Evolutionary conservation across 2,888 invertebrate genomes (phyloP), one percentile per base, ranked within the genome.

Genomic region (Aphrophora alni): DNA sequence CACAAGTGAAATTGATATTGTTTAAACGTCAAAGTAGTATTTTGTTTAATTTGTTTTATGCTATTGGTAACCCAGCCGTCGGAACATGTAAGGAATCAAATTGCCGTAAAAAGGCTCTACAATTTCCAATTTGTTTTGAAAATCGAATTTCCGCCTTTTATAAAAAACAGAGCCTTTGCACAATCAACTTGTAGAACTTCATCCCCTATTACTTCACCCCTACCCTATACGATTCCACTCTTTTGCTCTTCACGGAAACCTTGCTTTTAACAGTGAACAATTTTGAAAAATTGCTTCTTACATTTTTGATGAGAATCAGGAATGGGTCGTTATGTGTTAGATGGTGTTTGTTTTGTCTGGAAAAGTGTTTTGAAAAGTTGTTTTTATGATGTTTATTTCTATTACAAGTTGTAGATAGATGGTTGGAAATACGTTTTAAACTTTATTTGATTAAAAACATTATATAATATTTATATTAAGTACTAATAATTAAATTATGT

Each of bases 211-310:
- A 71, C 28, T 28, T 1, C 27, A 71, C 72, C 59, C 72, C 73
- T 12, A 8, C 78, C 33, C 24, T 70, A 7, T 4, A 0, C 69
- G 12, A 8, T 38, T n/a, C 38, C 25, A 68, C 44, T 8, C 59
- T 28, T 33, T 33, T 38, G 73, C 72, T 68, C 1, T 10, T 51
- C 72, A 10, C n/a, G 28, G 51, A 79, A 59, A 59, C 59, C 59
- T 21, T 59, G n/a, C 21, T 21, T 21, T 59, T 68, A 74, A 79
- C 78, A 79, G 74, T 74, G 73, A 79, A 79, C 78, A 74, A 74
- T 79, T 79, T 79, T 79, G 78, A 79, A 79, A 79, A 79, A 79
- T 74, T 79, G 78, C 78, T 79, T 79, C 78, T 79, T 79, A 74
- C 68, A 79, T 79, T 79, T 73, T 79, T 79, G 72, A 79, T 79